Percentiles rank a stretch among this genome's conserved stretches.
phyloP scores from a whole-genome alignment of 2,797 vertebrate species.

The Hephaestus fuliginosus region DNA sequence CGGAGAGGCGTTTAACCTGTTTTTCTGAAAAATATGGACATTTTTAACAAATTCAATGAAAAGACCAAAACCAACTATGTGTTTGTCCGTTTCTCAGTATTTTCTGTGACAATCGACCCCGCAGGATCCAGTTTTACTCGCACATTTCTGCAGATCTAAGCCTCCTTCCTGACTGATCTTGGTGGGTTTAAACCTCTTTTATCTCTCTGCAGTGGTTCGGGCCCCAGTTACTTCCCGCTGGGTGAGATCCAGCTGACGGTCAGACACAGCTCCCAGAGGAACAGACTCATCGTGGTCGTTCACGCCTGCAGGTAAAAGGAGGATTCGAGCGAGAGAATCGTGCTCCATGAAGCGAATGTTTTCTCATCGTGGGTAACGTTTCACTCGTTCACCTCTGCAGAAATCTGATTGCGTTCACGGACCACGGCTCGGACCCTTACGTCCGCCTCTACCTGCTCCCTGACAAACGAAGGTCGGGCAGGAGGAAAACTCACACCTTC shows the following conservation, averaged over 20 bases:
- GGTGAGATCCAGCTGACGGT: conserved; percentile 95
- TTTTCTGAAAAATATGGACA: no score
- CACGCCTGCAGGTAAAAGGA: conserved; percentile 90
- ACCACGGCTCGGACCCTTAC: conserved; percentile 94
- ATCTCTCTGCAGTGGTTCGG: conserved; percentile 86
- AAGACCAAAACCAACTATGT: no score
- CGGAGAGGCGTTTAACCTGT: no score
- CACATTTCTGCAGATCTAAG: neutral
- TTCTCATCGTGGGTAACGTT: neutral
- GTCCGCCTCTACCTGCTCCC: conserved; percentile 96
- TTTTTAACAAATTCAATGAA: no score
- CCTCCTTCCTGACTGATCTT: neutral
- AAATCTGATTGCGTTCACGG: conserved; percentile 94
- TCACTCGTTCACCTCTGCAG: conserved; percentile 72
- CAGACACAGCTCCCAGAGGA: conserved; percentile 94
- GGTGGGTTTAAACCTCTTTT: neutral
- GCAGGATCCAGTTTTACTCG: neutral
- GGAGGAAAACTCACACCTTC: conserved; percentile 94
- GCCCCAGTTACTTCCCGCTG: conserved; percentile 88
- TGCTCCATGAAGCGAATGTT: neutral
- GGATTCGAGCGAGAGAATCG: no score
- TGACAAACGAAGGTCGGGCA: conserved; percentile 94
- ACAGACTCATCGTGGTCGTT: conserved; percentile 95
- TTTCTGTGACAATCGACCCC: no score
- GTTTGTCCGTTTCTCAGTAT: no score